A percentile compares a stretch with the other conserved stretches of the same genome.
phyloP scores from a whole-genome alignment of 1,140 invertebrate species.

The Daktulosphaira vitifoliae region DNA sequence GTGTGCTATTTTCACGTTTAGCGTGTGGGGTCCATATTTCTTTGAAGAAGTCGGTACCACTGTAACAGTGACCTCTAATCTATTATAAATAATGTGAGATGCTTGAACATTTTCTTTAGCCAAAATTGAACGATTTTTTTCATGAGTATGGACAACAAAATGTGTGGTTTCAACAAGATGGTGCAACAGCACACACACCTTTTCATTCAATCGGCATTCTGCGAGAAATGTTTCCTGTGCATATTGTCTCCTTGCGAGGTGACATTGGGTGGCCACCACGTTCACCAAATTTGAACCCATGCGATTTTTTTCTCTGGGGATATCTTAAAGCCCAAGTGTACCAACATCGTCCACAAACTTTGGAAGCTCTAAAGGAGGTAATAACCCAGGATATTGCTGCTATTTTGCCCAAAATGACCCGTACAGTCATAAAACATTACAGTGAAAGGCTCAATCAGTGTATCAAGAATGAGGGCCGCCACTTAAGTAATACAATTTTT shows the following conservation, averaged over 20 bases:
- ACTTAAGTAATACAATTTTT: not conserved
- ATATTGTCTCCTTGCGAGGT: conserved; percentile 38
- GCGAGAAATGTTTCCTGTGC: conserved; percentile 22
- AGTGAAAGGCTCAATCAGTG: not conserved
- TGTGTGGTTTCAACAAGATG: too few species aligned
- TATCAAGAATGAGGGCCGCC: not conserved
- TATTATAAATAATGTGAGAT: not conserved
- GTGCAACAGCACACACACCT: not conserved
- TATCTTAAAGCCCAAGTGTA: conserved; percentile 1
- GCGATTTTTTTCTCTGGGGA: too few species aligned
- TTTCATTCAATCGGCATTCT: not conserved
- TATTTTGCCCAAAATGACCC: not conserved
- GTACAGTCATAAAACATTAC: not conserved
- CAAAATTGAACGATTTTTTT: conserved; percentile 14
- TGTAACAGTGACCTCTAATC: not conserved
- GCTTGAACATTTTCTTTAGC: not conserved
- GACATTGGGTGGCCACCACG: conserved; percentile 37
- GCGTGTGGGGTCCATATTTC: not conserved
- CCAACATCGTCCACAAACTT: conserved; percentile 35
- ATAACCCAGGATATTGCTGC: conserved; percentile 5
- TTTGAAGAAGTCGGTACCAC: not conserved
- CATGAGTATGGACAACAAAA: too few species aligned
- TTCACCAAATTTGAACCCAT: conserved; percentile 38
- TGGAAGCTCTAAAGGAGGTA: conserved; percentile 38
- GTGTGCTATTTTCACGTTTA: conserved; percentile 9